phyloP scores from a whole-genome alignment of 2,888 invertebrate species.

The Lycophotia porphyrea region DNA sequence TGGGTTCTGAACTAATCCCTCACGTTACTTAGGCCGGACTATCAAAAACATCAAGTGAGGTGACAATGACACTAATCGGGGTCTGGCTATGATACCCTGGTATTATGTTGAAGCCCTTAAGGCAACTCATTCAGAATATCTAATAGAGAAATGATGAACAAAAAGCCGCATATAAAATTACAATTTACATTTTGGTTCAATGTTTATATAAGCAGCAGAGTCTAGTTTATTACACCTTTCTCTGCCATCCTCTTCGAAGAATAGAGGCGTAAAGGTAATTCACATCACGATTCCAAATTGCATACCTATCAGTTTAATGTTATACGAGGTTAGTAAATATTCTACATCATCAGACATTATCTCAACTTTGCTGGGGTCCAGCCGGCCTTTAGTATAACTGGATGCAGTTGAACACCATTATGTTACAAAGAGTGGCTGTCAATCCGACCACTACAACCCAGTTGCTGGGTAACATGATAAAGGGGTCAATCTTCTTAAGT shows the following conservation, averaged over 20 bases:
- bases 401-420: neutral
- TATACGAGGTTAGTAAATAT: neutral
- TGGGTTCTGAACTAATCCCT: constrained; percentile 24
- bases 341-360: neutral
- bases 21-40: constrained; percentile 25
- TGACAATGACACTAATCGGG: constrained; percentile 47
- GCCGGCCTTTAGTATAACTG: neutral
- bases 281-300: neutral
- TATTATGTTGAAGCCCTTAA: constrained; percentile 1
- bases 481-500: neutral
- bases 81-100: constrained; percentile 36
- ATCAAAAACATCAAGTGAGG: constrained; percentile 51
- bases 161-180: constrained; percentile 1
- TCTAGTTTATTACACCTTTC: neutral
- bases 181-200: neutral
- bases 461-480: neutral
- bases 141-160: constrained; percentile 9
- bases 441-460: neutral
- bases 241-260: neutral
- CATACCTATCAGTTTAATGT: neutral
- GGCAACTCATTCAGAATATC: constrained; percentile 33
- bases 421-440: neutral
- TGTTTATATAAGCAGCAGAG: neutral
- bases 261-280: neutral
- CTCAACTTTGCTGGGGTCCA: neutral